Evolutionary conservation across 2,797 vertebrate species (phyloP).

Genomic region (Crypturellus tataupa): DNA sequence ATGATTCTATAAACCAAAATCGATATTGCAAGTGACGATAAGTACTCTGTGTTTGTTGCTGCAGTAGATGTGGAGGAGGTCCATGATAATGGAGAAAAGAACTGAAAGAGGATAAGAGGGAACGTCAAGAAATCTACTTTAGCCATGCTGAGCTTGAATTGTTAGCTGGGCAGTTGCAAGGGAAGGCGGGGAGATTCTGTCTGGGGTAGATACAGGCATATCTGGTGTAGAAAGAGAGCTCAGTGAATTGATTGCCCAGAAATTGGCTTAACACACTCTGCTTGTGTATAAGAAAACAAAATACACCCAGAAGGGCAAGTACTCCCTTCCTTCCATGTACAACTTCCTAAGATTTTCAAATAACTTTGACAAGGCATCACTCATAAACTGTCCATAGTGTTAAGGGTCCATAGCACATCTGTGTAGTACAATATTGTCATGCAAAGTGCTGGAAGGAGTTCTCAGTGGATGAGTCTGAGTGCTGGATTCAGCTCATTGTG

Average conservation of each 20-base stretch:
- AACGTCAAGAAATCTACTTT: not conserved
- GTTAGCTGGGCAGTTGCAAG: not conserved
- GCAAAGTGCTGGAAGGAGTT: not conserved
- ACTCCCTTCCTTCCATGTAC: not conserved
- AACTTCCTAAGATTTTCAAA: not conserved
- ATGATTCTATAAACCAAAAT: not conserved
- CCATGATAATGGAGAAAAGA: not conserved
- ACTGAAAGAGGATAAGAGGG: not conserved
- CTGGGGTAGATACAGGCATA: not conserved
- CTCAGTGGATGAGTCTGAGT: not conserved
- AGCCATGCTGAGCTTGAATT: not conserved
- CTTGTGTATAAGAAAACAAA: not conserved
- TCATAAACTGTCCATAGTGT: not conserved
- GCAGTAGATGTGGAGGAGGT: not conserved
- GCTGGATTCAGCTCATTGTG: not conserved
- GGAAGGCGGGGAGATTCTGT: not conserved
- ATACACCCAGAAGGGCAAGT: not conserved
- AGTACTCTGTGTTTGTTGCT: not conserved
- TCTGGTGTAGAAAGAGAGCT: not conserved
- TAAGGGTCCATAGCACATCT: accelerated
- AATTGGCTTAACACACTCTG: not conserved
- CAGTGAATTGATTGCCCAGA: not conserved
- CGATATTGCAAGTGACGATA: not conserved
- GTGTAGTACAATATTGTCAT: not conserved
- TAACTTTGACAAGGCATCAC: not conserved